Evolutionary conservation across 2,113 vertebrate genomes (phyloP), one percentile per base, ranked within the genome.

Genomic region (Larimichthys crocea): DNA sequence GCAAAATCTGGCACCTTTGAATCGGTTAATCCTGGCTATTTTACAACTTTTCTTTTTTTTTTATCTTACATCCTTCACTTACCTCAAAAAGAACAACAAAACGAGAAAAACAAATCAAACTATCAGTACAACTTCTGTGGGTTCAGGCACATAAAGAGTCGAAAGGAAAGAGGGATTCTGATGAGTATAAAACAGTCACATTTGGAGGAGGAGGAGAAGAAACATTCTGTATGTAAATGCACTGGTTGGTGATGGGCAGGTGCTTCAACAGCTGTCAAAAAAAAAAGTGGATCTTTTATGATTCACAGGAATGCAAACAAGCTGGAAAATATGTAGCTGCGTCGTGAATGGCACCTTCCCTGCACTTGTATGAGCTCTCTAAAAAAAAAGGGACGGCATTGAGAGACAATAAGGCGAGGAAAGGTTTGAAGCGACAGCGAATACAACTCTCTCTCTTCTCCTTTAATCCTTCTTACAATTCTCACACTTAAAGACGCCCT

Each of bases 1-100:
- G 57, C 88, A 93, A 91, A 92, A 92, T 93, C 92, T 95, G 94
- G 94, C 95, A 96, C 95, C 95, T 95, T 95, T 91, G 90, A 93
- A 96, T 96, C 94, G 93, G 94, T 95, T 95, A 85, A 89, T 92
- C 90, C 91, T 85, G 89, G 90, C 92, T 94, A 93, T 91, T 68
- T 92, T 92, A 92, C 91, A 94, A 40, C 35, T 0, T 40, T 40
- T 40, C 89, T 76, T 72, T 82, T 76, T 72, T 82, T 74, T 76
- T 84, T 89, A 90, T 93, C 86, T 89, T 92, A 93, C 92, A 95
- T 89, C 93, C 90, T 92, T 94, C 87, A 84, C 88, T 93, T 86
- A 90, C 84, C 86, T 90, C 86, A 83, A 84, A 84, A 90, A 86
- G 56, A 89, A 91, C 29, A 86, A 86, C 69, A 89, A 79, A 86